Evolutionary conservation across 2,797 vertebrate species (phyloP).

Genomic region (Apodemus agrarius): DNA sequence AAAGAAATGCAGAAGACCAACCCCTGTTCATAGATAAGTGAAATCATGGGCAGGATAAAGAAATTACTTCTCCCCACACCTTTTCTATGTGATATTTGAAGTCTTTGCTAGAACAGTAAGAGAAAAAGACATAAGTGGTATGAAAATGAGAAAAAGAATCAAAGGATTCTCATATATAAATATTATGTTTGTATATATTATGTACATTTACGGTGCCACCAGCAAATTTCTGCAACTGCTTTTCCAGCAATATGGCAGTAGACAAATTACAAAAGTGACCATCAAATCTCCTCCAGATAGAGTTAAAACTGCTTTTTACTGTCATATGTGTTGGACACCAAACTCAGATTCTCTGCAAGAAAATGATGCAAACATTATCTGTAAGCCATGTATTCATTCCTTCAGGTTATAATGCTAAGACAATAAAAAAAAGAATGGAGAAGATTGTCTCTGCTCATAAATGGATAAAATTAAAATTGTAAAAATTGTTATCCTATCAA

Average conservation of each 20-base stretch:
- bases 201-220: neutral
- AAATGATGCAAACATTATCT: neutral
- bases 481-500: neutral
- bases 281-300: neutral
- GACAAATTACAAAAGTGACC: neutral
- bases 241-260: no score
- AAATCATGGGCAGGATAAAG: neutral
- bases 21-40: neutral
- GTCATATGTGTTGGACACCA: neutral
- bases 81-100: neutral
- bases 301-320: neutral
- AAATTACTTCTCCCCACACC: no score
- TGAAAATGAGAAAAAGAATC: neutral
- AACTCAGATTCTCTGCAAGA: neutral
- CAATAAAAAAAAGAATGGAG: neutral
- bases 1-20: neutral
- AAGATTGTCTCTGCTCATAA: neutral
- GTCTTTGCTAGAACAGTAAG: neutral
- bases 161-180: neutral
- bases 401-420: neutral
- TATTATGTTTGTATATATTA: neutral
- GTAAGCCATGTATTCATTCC: neutral
- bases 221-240: neutral
- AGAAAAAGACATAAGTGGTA: no score
- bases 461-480: neutral